Base-by-base conservation (phyloP, 1,140 invertebrate species). In the Ceratina calcarata region DNA sequence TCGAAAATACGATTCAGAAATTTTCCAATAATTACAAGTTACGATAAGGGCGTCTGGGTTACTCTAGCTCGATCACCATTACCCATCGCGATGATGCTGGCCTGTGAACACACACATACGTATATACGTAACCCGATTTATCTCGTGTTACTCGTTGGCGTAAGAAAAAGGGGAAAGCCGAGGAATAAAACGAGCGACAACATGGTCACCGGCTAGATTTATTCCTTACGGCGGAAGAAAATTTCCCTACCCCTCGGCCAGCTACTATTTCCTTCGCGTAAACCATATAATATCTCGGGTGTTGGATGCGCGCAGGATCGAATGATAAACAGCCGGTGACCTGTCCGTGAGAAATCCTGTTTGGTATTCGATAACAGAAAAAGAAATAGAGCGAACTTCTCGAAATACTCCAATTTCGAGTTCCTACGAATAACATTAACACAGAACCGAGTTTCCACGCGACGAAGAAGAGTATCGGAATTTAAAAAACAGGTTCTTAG, bases 201-300 rank as follows among this genome's bases (percentile, higher is more conserved):
- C 37, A 18, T 53, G 15, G 16, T 6, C n/a, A 45, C 2, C 10
- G 2, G 66, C 27, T 24, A 70, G 75, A 77, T 77, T 77, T 77
- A 77, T 77, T 77, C 57, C 66, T 77, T 77, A 53, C 24, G 18
- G 37, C 2, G n/a, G 32, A 18, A 68, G 49, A 70, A 27, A 18
- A 61, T 32, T 53, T 55, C 20, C 24, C 13, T 22, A 18, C 8
- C 10, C 18, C 18, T 51, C 0, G 16, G 15, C n/a, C 12, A 32
- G 32, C 20, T 76, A 57, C 8, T 27, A 10, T 77, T 77, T 77
- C 24, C 45, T 6, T 27, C 10, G 24, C 7, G 2, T 7, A 22
- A 2, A 32, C 15, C 16, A 62, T 24, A 62, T 53, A 69, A 70
- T 68, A 37, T 57, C 49, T 0, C 37, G 62, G n/a, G 55, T 15